Evolutionary conservation across 2,113 vertebrate genomes (phyloP), one percentile per base, ranked within the genome.

Genomic region (Mobula hypostoma): DNA sequence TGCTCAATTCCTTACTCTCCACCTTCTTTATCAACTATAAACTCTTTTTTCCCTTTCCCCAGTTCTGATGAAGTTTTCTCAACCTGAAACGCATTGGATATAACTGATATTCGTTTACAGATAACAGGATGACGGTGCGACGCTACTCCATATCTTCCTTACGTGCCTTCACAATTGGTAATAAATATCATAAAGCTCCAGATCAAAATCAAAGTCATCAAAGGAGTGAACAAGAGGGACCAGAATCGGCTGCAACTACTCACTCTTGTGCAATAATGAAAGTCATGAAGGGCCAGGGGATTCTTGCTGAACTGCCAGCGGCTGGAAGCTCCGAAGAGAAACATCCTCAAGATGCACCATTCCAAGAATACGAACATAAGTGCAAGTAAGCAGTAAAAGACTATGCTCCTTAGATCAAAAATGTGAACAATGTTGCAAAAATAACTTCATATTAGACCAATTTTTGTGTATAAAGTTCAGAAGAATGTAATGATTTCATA

Each of bases 121-220:
- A 97, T 15, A 96, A 97, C 68, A 91, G 96, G 61, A 99, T 99
- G 99, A 99, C 98, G 0, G 98, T 99, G 40, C 96, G 99, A 68
- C 97, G 98, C 79, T 99, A 99, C 95, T 97, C 97, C 36, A 94
- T 97, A 0, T 94, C 96, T 2, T 95, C 96, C n/a, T 80, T 94
- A 14, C 96, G 95, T 27, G 94, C 96, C 6, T 95, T 95, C 63
- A 87, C 95, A 95, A 24, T 93, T 21, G 95, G 88, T 6, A 91
- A 94, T 1, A 96, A 94, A 32, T 94, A 96, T 2, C 94, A 29
- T 76, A 4, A 72, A 79, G 36, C 58, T 29, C 77, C 24, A 32
- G 94, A 72, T 74, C 91, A 94, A 95, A 85, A 94, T 94, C 1
- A 94, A 97, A 79, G 66, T 61, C 0, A 78, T 94, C 87, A 21